Base-by-base conservation (phyloP, 1,140 invertebrate genomes). In the Metopolophium dirhodum region DNA sequence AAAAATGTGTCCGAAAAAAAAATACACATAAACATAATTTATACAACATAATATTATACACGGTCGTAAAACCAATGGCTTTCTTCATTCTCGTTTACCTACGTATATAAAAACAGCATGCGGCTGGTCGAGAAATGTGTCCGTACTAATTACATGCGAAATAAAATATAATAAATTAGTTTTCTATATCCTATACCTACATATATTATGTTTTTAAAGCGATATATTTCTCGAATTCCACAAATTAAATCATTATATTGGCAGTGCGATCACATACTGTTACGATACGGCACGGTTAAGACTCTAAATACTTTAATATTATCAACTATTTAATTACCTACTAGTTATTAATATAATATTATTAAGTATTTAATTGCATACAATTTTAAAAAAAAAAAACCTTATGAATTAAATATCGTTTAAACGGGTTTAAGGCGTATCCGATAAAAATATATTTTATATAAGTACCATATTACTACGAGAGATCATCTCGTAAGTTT, bases 91-190 rank as follows among this genome's bases (percentile, higher is more conserved):
- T 77, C 61, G 61, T 77, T 35, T 77, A 77, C 23, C 61, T 35
- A 18, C 4, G n/a, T n/a, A n/a, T 68, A n/a, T n/a, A 68, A 68
- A 61, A 61, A 77, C n/a, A n/a, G 11, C 11, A n/a, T 6, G 30
- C 61, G 2, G 30, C 4, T 11, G n/a, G 6, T 77, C n/a, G 30
- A 77, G 14, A 77, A 77, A 77, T 77, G 61, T 77, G 61, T 77
- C 61, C 14, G 30, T 20, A 20, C 61, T 77, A 77, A 77, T 77
- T 77, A 77, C 61, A 77, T 35, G 14, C 61, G 14, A 14, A 77
- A 77, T 77, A 77, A 77, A 77, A 77, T 77, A 77, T 20, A 77
- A 77, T 77, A 77, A n/a, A 77, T 77, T 77, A n/a, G 30, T 77
- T n/a, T 77, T 77, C 57, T 61, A 61, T 61, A 61, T 30, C 26